phyloP scores from a whole-genome alignment of 2,888 invertebrate species.

The Pammene fasciana region DNA sequence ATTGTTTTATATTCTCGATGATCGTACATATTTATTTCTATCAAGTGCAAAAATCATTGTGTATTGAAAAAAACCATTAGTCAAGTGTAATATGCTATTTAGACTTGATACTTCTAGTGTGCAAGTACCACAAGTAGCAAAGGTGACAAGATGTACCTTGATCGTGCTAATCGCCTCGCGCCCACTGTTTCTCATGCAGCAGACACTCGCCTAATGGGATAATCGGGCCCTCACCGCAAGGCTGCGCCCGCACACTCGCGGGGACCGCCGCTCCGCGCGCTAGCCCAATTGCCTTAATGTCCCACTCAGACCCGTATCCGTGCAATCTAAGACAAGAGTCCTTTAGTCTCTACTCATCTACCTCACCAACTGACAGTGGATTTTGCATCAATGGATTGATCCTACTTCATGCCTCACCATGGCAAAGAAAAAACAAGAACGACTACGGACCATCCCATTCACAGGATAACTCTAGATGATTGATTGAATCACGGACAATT shows the following conservation, averaged over 20 bases:
- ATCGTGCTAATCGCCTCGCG: conserved; percentile 72
- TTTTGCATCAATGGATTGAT: conserved; percentile 23
- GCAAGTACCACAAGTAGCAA: conserved; percentile 11
- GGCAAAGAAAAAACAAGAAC: conserved; percentile 26
- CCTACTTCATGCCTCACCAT: not conserved
- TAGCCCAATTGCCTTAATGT: conserved; percentile 77
- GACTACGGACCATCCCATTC: conserved; percentile 23
- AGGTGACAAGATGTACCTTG: conserved; percentile 63
- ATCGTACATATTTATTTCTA: too few relatives aligned
- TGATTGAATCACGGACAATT: conserved; percentile 55
- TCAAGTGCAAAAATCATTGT: too few relatives aligned
- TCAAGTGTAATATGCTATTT: too few relatives aligned
- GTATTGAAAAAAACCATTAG: too few relatives aligned
- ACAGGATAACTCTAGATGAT: conserved; percentile 51
- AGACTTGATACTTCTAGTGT: too few relatives aligned
- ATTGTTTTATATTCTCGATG: too few relatives aligned
- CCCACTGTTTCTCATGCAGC: conserved; percentile 60
- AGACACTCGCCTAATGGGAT: conserved; percentile 79
- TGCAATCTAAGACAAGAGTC: conserved; percentile 77
- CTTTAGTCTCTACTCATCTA: conserved; percentile 66
- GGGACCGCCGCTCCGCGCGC: conserved; percentile 67
- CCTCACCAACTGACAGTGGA: conserved; percentile 33
- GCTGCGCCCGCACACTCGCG: conserved; percentile 67
- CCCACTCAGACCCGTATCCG: conserved; percentile 80
- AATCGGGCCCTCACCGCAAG: conserved; percentile 79